Evolutionary conservation across 2,113 vertebrate genomes (phyloP).

Genomic region (Epinephelus lanceolatus): DNA sequence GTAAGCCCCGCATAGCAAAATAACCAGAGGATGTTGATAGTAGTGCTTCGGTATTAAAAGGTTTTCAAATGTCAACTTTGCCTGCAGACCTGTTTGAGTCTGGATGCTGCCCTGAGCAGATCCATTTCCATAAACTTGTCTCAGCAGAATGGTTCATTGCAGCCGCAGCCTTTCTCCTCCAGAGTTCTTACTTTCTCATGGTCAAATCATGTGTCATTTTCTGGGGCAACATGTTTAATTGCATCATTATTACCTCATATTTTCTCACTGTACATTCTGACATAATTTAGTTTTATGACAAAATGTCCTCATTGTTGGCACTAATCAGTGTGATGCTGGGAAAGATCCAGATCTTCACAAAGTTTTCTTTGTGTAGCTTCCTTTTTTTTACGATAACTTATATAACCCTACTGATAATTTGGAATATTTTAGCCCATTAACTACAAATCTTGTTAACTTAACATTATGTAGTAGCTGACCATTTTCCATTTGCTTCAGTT

Average conservation of each 20-base stretch:
- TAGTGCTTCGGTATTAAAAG: not conserved
- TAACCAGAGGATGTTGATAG: conserved; percentile 6
- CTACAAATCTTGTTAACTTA: not conserved
- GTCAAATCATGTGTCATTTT: conserved; percentile 12
- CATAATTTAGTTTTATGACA: not conserved
- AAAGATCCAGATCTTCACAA: not conserved
- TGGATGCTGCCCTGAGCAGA: conserved; percentile 7
- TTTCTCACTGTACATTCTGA: not conserved
- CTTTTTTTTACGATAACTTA: not conserved
- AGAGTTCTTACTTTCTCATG: not conserved
- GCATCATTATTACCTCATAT: conserved; percentile 19
- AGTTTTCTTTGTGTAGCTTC: not conserved
- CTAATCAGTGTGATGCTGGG: not conserved
- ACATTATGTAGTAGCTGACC: not conserved
- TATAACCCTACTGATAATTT: not conserved
- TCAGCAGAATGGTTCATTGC: conserved; percentile 28
- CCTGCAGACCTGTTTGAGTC: conserved; percentile 59
- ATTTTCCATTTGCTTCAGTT: not conserved
- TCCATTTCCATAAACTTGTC: conserved; percentile 40
- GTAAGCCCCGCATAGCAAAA: conserved; percentile 79
- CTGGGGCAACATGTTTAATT: conserved; percentile 3
- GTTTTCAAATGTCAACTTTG: conserved; percentile 25
- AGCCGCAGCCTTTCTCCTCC: conserved; percentile 9
- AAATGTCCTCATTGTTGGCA: not conserved
- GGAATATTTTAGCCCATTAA: not conserved